Evolutionary conservation across 1,140 invertebrate species (phyloP).

Genomic region (Metaphire vulgaris): DNA sequence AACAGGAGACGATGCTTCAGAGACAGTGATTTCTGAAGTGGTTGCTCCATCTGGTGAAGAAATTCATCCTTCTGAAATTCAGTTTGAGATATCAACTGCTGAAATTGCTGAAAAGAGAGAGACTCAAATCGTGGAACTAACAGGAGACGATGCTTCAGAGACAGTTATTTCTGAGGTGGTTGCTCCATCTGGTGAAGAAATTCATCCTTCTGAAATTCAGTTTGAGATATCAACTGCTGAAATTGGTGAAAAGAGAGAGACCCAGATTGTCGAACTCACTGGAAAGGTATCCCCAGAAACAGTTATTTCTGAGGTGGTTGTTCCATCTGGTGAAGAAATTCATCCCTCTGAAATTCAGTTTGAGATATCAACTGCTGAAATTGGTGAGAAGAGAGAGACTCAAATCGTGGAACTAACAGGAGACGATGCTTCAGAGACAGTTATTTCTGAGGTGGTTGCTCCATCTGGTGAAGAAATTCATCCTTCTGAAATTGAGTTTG

Average conservation of each 20-base stretch:
- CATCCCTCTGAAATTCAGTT: conserved; percentile 6
- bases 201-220: neutral
- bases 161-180: neutral
- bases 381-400: neutral
- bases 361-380: conserved; percentile 22
- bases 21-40: neutral
- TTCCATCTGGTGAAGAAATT: neutral
- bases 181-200: neutral
- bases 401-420: conserved; percentile 11
- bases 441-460: neutral
- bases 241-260: neutral
- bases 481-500: neutral
- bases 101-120: neutral
- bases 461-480: neutral
- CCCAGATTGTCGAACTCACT: neutral
- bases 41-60: neutral
- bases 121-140: conserved; percentile 12
- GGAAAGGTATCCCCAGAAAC: neutral
- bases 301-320: neutral
- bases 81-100: conserved; percentile 21
- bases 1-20: neutral
- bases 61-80: conserved; percentile 7
- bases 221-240: neutral
- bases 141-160: neutral
- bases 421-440: neutral